phyloP scores from a whole-genome alignment of 2,113 vertebrate species.

The Puntigrus tetrazona region DNA sequence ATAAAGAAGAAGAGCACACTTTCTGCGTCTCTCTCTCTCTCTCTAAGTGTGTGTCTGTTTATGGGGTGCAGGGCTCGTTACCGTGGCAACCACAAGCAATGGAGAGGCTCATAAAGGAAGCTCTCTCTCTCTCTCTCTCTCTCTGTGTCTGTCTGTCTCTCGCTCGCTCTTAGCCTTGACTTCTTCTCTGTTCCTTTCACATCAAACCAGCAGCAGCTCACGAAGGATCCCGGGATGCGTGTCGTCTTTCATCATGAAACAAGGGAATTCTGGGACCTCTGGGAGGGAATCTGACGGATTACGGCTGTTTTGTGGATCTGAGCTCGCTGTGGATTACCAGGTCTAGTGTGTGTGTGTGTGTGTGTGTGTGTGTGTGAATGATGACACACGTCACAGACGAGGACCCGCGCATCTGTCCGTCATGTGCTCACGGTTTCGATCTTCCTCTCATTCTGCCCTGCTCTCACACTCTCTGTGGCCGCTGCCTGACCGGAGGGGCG shows the following conservation, averaged over 20 bases:
- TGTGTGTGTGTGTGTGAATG: not conserved
- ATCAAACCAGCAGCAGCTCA: not conserved
- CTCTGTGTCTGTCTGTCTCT: conserved; percentile 48
- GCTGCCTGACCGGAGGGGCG: conserved; percentile 55
- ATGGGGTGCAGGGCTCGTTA: conserved; percentile 36
- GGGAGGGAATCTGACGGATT: not conserved
- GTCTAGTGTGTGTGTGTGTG: not conserved
- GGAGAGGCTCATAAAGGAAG: conserved; percentile 58
- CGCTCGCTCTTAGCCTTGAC: not conserved
- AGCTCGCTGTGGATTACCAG: not conserved
- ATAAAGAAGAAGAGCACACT: not conserved
- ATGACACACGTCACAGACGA: not conserved
- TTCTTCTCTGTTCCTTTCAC: not conserved
- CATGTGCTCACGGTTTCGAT: conserved; percentile 57
- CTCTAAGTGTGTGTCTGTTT: not conserved
- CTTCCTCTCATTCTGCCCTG: conserved; percentile 70
- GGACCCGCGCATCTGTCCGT: conserved; percentile 57
- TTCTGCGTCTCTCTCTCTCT: not conserved
- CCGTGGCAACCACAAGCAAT: conserved; percentile 71
- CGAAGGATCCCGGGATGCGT: not conserved
- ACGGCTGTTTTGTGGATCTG: not conserved
- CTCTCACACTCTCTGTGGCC: conserved; percentile 68
- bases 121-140: conserved; percentile 27
- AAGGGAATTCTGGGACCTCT: not conserved
- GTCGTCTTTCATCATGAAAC: not conserved